Percentiles rank a stretch among this genome's conserved stretches.
Evolutionary conservation across 2,888 invertebrate species (phyloP).

Genomic region (Leucophenga montana): DNA sequence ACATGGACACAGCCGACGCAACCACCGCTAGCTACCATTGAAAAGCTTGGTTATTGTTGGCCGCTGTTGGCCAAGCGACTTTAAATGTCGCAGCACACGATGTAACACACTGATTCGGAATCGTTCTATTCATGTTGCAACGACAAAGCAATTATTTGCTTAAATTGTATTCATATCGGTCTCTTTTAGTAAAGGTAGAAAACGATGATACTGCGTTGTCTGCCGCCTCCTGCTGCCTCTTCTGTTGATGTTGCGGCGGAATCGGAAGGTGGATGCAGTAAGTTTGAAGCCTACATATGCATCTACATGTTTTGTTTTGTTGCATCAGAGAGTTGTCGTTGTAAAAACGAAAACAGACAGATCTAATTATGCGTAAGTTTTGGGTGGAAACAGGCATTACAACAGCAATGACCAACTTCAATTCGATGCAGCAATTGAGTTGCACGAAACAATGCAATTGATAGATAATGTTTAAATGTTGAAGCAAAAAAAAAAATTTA

Average conservation of each 20-base stretch:
- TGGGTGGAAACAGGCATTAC: neutral
- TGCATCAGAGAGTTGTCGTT: too few relatives aligned
- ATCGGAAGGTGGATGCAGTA: slow-evolving; percentile 24
- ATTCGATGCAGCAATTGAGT: neutral
- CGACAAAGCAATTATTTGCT: slow-evolving; percentile 31
- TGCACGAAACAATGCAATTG: slow-evolving; percentile 17
- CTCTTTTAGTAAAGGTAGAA: neutral
- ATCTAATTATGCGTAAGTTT: slow-evolving; percentile 61
- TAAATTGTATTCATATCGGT: slow-evolving; percentile 33
- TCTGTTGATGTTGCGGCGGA: neutral
- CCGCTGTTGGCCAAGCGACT: neutral
- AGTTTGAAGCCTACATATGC: slow-evolving; percentile 30
- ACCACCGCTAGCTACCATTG: neutral
- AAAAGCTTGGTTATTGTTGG: slow-evolving; percentile 21
- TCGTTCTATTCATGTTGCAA: slow-evolving; percentile 21
- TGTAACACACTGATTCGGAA: slow-evolving; percentile 19
- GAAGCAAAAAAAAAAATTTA: slow-evolving; percentile 8
- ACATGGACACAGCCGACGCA: slow-evolving; percentile 5
- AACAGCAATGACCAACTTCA: neutral
- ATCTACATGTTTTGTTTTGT: slow-evolving; percentile 21
- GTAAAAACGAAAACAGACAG: slow-evolving; percentile 32
- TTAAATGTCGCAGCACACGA: slow-evolving; percentile 11
- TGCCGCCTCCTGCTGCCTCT: neutral
- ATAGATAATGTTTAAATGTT: slow-evolving; percentile 1
- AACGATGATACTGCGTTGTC: neutral